phyloP scores from a whole-genome alignment of 2,888 invertebrate genomes.

The Unio pictorum region DNA sequence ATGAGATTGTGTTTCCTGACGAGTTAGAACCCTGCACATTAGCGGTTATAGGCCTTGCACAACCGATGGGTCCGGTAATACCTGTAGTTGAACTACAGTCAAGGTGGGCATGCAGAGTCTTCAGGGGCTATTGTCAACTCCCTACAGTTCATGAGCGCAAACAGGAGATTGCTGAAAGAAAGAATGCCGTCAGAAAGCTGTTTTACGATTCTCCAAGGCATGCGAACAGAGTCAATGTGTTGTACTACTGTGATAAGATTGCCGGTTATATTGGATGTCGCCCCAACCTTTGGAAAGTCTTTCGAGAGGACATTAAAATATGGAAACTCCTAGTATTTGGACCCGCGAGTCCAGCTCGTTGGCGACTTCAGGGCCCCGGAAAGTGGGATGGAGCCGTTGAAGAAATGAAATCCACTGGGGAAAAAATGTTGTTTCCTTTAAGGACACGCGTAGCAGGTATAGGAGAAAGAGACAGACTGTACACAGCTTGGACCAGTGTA shows the following conservation, averaged over 20 bases:
- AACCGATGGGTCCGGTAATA: slow-evolving; percentile 31
- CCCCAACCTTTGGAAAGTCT: slow-evolving; percentile 23
- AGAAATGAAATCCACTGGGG: slow-evolving; percentile 19
- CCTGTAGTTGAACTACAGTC: slow-evolving; percentile 36
- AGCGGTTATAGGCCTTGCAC: slow-evolving; percentile 32
- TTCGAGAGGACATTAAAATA: slow-evolving; percentile 19
- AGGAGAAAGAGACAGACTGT: slow-evolving; percentile 21
- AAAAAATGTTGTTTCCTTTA: slow-evolving; percentile 29
- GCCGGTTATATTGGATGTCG: slow-evolving; percentile 24
- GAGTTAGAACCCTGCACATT: slow-evolving; percentile 20
- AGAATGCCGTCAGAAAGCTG: slow-evolving; percentile 15
- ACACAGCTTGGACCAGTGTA: slow-evolving; percentile 25
- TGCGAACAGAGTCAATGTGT: slow-evolving; percentile 23
- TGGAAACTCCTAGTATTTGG: slow-evolving; percentile 24
- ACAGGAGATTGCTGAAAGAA: slow-evolving; percentile 10
- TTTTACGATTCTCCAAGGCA: slow-evolving; percentile 26
- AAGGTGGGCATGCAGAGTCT: slow-evolving; percentile 26
- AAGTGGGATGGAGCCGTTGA: slow-evolving; percentile 25
- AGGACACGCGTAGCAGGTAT: slow-evolving; percentile 21
- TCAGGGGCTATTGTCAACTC: slow-evolving; percentile 21
- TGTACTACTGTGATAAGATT: slow-evolving; percentile 24
- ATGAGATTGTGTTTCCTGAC: slow-evolving; percentile 26
- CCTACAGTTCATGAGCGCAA: slow-evolving; percentile 14
- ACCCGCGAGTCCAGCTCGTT: slow-evolving; percentile 29
- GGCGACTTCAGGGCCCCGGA: slow-evolving; percentile 30